These are phyloP conservation scores for Parotocinclus haroldoi DNA, from an alignment of 2,797 vertebrate species.

Conservation along the genomic window DNA sequence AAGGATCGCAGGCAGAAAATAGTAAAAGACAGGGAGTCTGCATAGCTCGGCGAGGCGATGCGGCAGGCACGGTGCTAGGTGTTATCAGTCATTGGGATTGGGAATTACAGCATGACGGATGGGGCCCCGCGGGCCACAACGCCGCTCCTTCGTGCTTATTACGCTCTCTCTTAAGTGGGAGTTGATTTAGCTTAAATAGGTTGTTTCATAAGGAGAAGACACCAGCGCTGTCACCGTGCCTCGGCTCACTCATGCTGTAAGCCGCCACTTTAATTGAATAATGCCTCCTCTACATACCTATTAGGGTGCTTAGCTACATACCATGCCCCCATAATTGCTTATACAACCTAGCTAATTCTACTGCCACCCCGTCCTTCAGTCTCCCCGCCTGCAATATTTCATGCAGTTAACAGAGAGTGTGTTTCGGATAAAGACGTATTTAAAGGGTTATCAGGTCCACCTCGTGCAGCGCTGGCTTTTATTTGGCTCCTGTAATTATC, in stretches of 20 bases:
- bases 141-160: conserved; percentile 82
- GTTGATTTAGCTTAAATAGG: conserved; percentile 94
- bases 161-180: conserved; percentile 89
- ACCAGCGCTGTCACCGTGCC: conserved; percentile 73
- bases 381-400: conserved; percentile 56
- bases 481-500: conserved; percentile 48
- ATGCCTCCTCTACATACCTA: conserved; percentile 77
- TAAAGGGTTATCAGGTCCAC: conserved; percentile 45
- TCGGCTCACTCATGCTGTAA: conserved; percentile 76
- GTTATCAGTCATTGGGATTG: conserved; percentile 92
- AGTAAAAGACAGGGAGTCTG: conserved; percentile 41
- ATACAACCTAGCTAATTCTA: conserved; percentile 73
- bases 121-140: conserved; percentile 82
- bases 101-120: conserved; percentile 93
- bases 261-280: conserved; percentile 86
- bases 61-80: conserved; percentile 69
- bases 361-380: conserved; percentile 59
- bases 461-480: conserved; percentile 45
- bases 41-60: conserved; percentile 65
- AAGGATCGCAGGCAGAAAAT: conserved; percentile 40
- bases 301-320: conserved; percentile 76
- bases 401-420: conserved; percentile 53
- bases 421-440: conserved; percentile 39
- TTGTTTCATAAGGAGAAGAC: conserved; percentile 87
- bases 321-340: conserved; percentile 75